Evolutionary conservation across 2,888 invertebrate species (phyloP).

Genomic region (Clunio marinus): DNA sequence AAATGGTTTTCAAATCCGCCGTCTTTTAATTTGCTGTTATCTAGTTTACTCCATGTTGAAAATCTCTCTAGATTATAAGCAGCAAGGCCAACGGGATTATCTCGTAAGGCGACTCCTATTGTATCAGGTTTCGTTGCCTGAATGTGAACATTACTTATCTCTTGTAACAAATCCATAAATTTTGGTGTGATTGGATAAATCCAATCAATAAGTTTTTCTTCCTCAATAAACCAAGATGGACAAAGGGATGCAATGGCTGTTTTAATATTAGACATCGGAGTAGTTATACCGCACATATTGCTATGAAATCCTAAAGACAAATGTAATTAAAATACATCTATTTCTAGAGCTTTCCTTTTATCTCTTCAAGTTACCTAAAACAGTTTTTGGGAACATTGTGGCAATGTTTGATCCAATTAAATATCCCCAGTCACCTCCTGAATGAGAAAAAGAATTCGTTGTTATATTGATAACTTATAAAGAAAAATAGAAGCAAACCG

Average conservation of each 20-base stretch:
- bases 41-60: slow-evolving; percentile 59
- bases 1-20: slow-evolving; percentile 60
- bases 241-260: slow-evolving; percentile 51
- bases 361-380: slow-evolving; percentile 48
- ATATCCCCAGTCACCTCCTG: slow-evolving; percentile 78
- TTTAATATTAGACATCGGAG: slow-evolving; percentile 50
- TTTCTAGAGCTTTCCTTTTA: slow-evolving; percentile 3
- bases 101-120: slow-evolving; percentile 58
- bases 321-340: too few species aligned
- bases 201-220: slow-evolving; percentile 51
- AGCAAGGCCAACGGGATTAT: slow-evolving; percentile 66
- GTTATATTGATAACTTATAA: too few species aligned
- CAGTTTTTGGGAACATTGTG: slow-evolving; percentile 59
- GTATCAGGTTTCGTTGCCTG: slow-evolving; percentile 74
- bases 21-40: slow-evolving; percentile 53
- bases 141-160: slow-evolving; percentile 51
- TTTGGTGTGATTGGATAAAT: slow-evolving; percentile 54
- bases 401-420: slow-evolving; percentile 61
- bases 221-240: slow-evolving; percentile 54
- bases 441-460: too few species aligned
- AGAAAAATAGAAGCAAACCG: slow-evolving; percentile 47
- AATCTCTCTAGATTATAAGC: slow-evolving; percentile 72
- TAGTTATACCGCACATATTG: slow-evolving; percentile 56
- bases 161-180: slow-evolving; percentile 46
- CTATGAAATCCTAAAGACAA: slow-evolving; percentile 59